phyloP scores from a whole-genome alignment of 2,888 invertebrate genomes.

The Drosophila subquinaria region DNA sequence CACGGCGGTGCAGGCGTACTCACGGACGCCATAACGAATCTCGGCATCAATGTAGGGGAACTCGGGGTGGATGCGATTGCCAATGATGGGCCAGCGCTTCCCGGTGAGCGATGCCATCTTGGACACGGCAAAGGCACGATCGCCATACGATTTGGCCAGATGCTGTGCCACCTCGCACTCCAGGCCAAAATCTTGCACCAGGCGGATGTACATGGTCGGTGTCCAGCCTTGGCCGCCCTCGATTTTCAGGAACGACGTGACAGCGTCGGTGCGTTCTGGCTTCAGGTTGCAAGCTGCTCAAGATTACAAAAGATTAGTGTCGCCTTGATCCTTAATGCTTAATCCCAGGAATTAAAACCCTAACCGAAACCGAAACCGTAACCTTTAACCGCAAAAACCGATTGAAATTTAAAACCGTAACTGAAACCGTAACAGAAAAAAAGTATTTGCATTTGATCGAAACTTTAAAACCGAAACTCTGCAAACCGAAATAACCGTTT shows the following conservation, averaged over 20 bases:
- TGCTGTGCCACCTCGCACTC: slow-evolving; percentile 99
- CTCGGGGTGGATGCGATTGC: slow-evolving; percentile 97
- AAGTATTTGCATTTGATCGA: too few relatives aligned
- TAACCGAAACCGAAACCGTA: too few relatives aligned
- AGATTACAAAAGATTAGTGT: not conserved
- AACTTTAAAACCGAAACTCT: too few relatives aligned
- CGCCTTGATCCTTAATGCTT: not conserved
- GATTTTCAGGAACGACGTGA: slow-evolving; percentile 96
- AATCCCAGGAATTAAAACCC: too few relatives aligned
- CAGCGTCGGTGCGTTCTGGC: slow-evolving; percentile 89
- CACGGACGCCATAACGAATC: slow-evolving; percentile 95
- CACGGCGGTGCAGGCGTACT: slow-evolving; percentile 98
- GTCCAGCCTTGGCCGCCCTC: slow-evolving; percentile 99
- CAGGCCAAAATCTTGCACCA: slow-evolving; percentile 99
- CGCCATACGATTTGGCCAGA: slow-evolving; percentile 97
- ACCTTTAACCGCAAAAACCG: too few relatives aligned
- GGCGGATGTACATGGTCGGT: slow-evolving; percentile 98
- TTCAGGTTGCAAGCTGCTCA: slow-evolving; percentile 90
- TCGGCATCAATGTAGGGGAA: slow-evolving; percentile 99
- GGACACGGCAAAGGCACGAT: slow-evolving; percentile 98
- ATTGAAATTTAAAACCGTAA: too few relatives aligned
- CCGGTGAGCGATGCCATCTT: slow-evolving; percentile 98
- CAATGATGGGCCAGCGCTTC: slow-evolving; percentile 99
- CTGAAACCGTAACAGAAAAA: too few relatives aligned
- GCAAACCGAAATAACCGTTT: too few relatives aligned